Conservation (phyloP, 2,888 invertebrate species). For the Erannis defoliaria region DNA sequence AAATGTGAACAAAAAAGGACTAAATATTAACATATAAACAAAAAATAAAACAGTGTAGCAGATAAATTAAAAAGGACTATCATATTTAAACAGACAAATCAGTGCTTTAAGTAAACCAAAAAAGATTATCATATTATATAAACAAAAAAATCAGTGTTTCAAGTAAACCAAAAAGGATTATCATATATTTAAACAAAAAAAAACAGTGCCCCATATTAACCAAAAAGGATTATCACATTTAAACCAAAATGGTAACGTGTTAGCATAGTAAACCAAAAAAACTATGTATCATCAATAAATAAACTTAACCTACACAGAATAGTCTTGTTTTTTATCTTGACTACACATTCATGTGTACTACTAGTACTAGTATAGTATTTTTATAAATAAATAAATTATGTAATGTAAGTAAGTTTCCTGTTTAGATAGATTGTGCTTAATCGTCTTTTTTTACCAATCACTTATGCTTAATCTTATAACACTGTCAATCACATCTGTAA, state of each 20-base stretch:
- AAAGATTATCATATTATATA: neutral
- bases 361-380: too few species aligned
- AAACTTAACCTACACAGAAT: neutral
- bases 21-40: neutral
- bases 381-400: too few species aligned
- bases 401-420: too few species aligned
- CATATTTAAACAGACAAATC: constrained; percentile 1
- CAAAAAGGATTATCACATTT: neutral
- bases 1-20: neutral
- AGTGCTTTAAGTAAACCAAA: constrained; percentile 5
- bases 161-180: constrained; percentile 5
- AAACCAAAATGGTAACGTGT: neutral
- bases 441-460: too few species aligned
- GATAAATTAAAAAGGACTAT: neutral
- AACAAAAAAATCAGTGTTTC: constrained; percentile 4
- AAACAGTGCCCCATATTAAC: constrained; percentile 6
- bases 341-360: neutral
- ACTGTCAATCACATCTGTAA: too few species aligned
- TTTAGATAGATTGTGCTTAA: too few species aligned
- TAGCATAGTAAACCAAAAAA: neutral
- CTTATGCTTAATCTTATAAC: too few species aligned
- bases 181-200: neutral
- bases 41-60: constrained; percentile 11
- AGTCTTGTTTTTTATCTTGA: neutral
- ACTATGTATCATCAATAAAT: neutral